Base-by-base conservation (phyloP, 2,113 vertebrate genomes). In the Ochotona princeps region DNA sequence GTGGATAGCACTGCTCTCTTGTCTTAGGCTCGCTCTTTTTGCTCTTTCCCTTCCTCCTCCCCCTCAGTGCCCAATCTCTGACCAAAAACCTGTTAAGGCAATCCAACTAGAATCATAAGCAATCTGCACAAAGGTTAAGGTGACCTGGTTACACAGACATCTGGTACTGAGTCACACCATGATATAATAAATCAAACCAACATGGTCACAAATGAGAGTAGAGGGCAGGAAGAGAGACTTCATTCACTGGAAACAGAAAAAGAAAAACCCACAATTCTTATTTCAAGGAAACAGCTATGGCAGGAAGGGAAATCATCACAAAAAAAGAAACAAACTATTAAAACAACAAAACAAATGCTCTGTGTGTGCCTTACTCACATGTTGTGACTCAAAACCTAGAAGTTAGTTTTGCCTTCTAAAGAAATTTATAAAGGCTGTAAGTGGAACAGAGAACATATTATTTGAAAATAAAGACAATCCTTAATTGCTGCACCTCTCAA, bases 181-280 rank as follows among this genome's bases (percentile, higher is more conserved):
- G 35, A 73, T 72, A 30, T 17, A 44, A 11, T 9, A 28, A 32
- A 47, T 21, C 54, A 17, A 47, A n/a, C 17, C 38, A 20, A 13
- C 9, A 11, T 0, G 0, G 14, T 20, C 3, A 8, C 7, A 32
- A 38, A 4, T 1, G 14, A n/a, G 1, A 8, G 10, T 4, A 8
- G 32, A 54, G 30, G 67, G 26, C 0, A 9, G 30, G 47, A 66
- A 44, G 38, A 47, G 65, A 17, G 17, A 54, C 21, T 63, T 47
- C 21, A 35, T 35, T 91, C 4, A 76, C 38, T 44, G 38, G 38
- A n/a, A 73, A 74, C 2, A 72, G 25, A 74, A 38, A 73, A 14
- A 15, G 61, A 85, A 87, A 49, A 47, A n/a, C 25, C 80, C n/a
- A 26, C 35, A 18, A 7, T 30, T 87, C 38, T 44, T 6, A 44